A percentile compares a stretch with the other conserved stretches of the same genome.
These are phyloP conservation scores for Lacerta agilis DNA, from an alignment of 2,797 vertebrate species.

Conservation along the genomic window DNA sequence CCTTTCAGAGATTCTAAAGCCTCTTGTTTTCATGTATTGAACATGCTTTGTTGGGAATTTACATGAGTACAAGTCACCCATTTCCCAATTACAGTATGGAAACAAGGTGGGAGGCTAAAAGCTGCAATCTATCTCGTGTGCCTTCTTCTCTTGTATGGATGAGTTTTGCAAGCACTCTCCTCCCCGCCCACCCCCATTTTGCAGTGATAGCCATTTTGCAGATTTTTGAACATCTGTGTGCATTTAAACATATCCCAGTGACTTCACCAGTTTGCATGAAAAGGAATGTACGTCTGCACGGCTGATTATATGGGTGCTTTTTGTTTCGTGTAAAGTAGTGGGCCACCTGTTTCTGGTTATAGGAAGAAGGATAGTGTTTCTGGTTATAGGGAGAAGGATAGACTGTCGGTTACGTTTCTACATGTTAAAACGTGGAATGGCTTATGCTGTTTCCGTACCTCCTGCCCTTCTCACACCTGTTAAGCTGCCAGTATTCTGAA, in stretches of 20 bases:
- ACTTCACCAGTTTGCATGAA: conserved; percentile 19
- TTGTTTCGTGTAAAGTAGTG: conserved; percentile 25
- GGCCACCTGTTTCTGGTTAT: conserved; percentile 59
- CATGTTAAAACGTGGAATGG: conserved; percentile 53
- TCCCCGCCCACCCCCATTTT: background rate
- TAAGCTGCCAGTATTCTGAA: conserved; percentile 46
- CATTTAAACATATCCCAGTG: conserved; percentile 7
- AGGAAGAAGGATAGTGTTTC: conserved; percentile 65
- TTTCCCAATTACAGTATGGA: conserved; percentile 69
- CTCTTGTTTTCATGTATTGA: conserved; percentile 62
- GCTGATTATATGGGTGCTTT: background rate
- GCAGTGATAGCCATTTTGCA: conserved; percentile 37
- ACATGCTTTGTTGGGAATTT: conserved; percentile 62
- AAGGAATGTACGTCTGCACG: conserved; percentile 12
- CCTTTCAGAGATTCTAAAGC: conserved; percentile 48
- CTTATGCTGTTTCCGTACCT: conserved; percentile 28
- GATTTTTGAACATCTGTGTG: conserved; percentile 42
- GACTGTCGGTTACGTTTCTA: conserved; percentile 46
- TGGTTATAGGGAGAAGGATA: conserved; percentile 61
- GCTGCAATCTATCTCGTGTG: conserved; percentile 9
- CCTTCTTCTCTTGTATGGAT: conserved; percentile 54
- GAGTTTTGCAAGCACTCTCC: conserved; percentile 55
- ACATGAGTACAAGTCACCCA: conserved; percentile 42
- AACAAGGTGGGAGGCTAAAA: conserved; percentile 54
- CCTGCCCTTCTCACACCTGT: conserved; percentile 4